phyloP scores from a whole-genome alignment of 1,140 invertebrate species.

The Drosophila sulfurigaster region DNA sequence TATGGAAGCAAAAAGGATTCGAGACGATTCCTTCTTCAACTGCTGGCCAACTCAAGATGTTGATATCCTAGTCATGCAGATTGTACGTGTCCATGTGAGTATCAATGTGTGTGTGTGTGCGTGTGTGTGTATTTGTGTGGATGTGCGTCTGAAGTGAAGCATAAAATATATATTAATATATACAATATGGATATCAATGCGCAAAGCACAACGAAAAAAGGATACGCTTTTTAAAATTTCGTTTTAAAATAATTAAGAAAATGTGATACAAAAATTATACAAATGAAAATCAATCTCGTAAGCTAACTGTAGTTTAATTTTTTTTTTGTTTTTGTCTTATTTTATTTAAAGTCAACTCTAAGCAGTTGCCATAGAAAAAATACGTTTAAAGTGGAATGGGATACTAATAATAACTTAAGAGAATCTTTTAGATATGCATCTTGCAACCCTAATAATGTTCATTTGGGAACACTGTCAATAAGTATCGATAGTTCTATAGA shows the following conservation, averaged over 20 bases:
- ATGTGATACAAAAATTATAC: too few species aligned
- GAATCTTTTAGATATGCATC: too few species aligned
- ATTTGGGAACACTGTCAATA: too few species aligned
- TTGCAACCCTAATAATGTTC: too few species aligned
- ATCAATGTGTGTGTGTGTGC: not conserved
- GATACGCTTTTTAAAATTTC: constrained; percentile 21
- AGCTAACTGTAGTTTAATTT: too few species aligned
- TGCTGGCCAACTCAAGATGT: constrained; percentile 73
- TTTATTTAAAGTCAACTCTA: too few species aligned
- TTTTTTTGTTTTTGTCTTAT: too few species aligned
- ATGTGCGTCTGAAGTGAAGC: constrained; percentile 58
- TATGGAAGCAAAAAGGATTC: constrained; percentile 69
- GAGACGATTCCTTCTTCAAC: constrained; percentile 66
- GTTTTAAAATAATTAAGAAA: not conserved
- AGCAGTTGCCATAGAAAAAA: too few species aligned
- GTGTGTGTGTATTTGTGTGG: constrained; percentile 15
- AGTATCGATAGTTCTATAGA: too few species aligned
- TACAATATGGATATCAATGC: constrained; percentile 23
- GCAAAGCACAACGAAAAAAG: not conserved
- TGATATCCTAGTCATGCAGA: constrained; percentile 43
- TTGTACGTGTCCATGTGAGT: constrained; percentile 26
- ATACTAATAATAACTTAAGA: too few species aligned
- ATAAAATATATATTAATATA: constrained; percentile 79
- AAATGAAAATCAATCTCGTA: too few species aligned
- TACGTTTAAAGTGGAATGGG: too few species aligned